Evolutionary conservation across 2,888 invertebrate species (phyloP).

Genomic region (Torymus aiolomorphi): DNA sequence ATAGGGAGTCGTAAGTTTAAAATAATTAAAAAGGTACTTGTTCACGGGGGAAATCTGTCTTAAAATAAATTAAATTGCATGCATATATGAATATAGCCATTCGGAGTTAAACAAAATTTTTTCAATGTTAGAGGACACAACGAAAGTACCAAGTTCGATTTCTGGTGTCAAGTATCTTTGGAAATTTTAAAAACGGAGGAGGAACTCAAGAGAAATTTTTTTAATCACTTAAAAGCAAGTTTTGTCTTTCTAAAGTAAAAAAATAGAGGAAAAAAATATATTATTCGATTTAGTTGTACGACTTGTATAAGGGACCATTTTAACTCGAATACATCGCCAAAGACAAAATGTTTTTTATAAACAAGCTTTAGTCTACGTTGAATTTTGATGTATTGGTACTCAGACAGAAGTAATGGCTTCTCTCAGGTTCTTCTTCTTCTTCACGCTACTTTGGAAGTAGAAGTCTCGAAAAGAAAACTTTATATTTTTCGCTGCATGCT

Average conservation of each 20-base stretch:
- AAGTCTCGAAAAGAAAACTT: constrained; percentile 22
- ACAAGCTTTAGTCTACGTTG: constrained; percentile 33
- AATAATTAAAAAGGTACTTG: constrained; percentile 26
- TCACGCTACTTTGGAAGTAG: background rate
- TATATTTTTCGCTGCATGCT: constrained; percentile 35
- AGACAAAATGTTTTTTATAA: constrained; percentile 50
- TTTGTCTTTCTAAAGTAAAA: constrained; percentile 34
- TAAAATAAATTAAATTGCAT: constrained; percentile 12
- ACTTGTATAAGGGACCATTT: constrained; percentile 52
- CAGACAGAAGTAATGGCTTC: constrained; percentile 18
- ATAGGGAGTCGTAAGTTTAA: too few relatives aligned
- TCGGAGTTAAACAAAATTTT: constrained; percentile 29
- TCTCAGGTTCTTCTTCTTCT: constrained; percentile 36
- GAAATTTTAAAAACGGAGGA: constrained; percentile 24
- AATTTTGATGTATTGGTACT: constrained; percentile 39
- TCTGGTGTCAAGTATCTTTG: constrained; percentile 14
- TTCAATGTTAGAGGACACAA: constrained; percentile 53
- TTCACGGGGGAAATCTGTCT: constrained; percentile 9
- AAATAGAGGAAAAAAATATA: background rate
- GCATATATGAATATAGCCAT: constrained; percentile 33
- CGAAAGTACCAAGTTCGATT: constrained; percentile 58
- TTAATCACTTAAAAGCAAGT: constrained; percentile 29
- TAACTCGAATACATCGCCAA: constrained; percentile 51
- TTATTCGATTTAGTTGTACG: constrained; percentile 47
- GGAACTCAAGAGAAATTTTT: constrained; percentile 34